Evolutionary conservation across 2,888 invertebrate species (phyloP), one percentile per base, ranked within the genome.

Genomic region (Galerucella calmariensis): DNA sequence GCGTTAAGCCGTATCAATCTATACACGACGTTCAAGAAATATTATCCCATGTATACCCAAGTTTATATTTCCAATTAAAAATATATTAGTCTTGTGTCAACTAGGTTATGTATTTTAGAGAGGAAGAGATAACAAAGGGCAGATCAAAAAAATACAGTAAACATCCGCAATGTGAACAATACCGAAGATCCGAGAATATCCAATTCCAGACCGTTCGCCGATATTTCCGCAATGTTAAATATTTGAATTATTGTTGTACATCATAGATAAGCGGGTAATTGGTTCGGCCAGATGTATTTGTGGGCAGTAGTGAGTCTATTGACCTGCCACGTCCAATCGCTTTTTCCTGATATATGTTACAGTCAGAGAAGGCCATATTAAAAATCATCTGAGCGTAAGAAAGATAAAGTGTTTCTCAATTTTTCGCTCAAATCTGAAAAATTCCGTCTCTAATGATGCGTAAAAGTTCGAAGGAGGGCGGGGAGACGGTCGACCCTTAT

Each of bases 381-480:
- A 84, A 82, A 82, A 80, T 79, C 83, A 83, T 82, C 82, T 81
- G 82, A 84, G 82, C 85, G 84, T 83, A 83, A 84, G 82, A 80
- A 82, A 84, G 84, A 85, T 85, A 84, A 85, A 85, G 83, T 83
- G 84, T 84, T 83, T 84, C 83, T 81, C 82, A 82, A 78, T 82
- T 79, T 81, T 77, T 77, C 79, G 77, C 72, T 78, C 78, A 73
- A 78, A 81, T 76, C 76, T 76, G 74, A 74, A 76, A 72, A 78
- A 76, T 74, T 73, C 75, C 72, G 78, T 72, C 78, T 79, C 82
- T 83, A 83, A 83, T 83, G 83, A 83, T 78, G 81, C 81, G 84
- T 80, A 77, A 83, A 83, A 84, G 79, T 79, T 74, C 67, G 20
- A n/a, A 5, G 71, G 76, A 80, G 77, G 74, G 79, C 77, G 61